These are phyloP conservation scores for Andricus quercusramuli DNA, from an alignment of 2,888 invertebrate species.

Conservation along the genomic window DNA sequence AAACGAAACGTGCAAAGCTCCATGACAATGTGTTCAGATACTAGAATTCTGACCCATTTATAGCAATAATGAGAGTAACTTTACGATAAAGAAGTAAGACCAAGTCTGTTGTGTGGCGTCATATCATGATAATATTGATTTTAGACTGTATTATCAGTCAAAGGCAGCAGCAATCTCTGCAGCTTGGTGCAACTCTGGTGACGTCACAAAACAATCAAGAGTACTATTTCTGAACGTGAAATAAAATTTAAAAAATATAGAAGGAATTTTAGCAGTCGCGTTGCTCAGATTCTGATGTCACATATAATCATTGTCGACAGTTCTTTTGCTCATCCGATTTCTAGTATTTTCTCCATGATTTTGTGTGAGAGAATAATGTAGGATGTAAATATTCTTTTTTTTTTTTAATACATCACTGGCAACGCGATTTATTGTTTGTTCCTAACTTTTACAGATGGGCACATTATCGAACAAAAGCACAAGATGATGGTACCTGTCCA, in stretches of 20 bases:
- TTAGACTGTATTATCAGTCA: constrained; percentile 65
- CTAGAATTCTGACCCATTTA: constrained; percentile 59
- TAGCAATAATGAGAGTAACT: constrained; percentile 66
- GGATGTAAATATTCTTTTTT: background rate
- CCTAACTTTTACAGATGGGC: constrained; percentile 68
- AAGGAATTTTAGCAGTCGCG: background rate
- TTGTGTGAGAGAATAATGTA: background rate
- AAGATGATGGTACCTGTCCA: constrained; percentile 67
- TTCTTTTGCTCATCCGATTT: background rate
- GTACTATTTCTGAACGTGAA: background rate
- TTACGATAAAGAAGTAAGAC: background rate
- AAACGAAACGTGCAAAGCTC: constrained; percentile 59
- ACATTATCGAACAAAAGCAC: constrained; percentile 66
- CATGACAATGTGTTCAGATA: constrained; percentile 70
- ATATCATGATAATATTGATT: constrained; percentile 58
- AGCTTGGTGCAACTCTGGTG: constrained; percentile 12
- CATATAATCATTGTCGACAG: background rate
- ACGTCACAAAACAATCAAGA: constrained; percentile 13
- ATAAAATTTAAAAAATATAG: background rate
- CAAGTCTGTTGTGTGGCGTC: constrained; percentile 63
- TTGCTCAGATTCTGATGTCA: background rate
- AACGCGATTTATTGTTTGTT: constrained; percentile 60
- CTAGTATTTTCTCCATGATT: background rate
- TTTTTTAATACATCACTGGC: background rate
- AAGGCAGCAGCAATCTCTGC: constrained; percentile 33